Evolutionary conservation across 2,797 vertebrate genomes (phyloP).

Genomic region (Falco peregrinus): DNA sequence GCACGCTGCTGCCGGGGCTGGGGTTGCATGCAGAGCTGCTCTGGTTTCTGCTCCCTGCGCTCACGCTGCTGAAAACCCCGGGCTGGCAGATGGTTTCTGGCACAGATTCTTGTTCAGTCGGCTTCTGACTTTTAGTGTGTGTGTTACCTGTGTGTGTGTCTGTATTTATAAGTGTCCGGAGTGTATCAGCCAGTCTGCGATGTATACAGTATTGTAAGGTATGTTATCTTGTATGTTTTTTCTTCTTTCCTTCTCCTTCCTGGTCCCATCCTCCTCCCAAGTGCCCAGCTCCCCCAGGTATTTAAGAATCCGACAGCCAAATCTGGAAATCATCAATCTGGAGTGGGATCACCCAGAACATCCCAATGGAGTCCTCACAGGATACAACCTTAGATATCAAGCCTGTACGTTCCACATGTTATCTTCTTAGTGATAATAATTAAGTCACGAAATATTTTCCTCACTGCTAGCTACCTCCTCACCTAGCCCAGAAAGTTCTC

Average conservation of each 20-base stretch:
- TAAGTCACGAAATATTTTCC: background rate
- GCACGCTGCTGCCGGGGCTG: background rate
- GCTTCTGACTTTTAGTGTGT: background rate
- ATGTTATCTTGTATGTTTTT: background rate
- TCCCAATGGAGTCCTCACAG: slow-evolving; percentile 91
- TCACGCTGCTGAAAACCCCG: background rate
- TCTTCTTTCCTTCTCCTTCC: slow-evolving; percentile 37
- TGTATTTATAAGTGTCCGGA: accelerated
- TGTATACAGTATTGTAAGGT: background rate
- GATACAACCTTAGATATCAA: slow-evolving; percentile 88
- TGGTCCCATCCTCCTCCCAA: slow-evolving; percentile 73
- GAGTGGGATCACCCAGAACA: slow-evolving; percentile 93
- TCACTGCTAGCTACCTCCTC: background rate
- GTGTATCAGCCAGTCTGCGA: background rate
- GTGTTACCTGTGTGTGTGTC: background rate
- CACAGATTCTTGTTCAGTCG: background rate
- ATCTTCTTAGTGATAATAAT: background rate
- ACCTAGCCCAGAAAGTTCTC: background rate
- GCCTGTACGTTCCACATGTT: slow-evolving; percentile 79
- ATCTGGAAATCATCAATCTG: slow-evolving; percentile 83
- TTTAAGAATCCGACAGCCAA: slow-evolving; percentile 87
- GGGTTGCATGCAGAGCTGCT: background rate
- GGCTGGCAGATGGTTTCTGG: background rate
- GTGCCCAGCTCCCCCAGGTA: slow-evolving; percentile 89
- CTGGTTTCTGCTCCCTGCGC: background rate